These are phyloP conservation scores for Eristalis pertinax DNA, from an alignment of 2,888 invertebrate genomes.

Conservation along the genomic window DNA sequence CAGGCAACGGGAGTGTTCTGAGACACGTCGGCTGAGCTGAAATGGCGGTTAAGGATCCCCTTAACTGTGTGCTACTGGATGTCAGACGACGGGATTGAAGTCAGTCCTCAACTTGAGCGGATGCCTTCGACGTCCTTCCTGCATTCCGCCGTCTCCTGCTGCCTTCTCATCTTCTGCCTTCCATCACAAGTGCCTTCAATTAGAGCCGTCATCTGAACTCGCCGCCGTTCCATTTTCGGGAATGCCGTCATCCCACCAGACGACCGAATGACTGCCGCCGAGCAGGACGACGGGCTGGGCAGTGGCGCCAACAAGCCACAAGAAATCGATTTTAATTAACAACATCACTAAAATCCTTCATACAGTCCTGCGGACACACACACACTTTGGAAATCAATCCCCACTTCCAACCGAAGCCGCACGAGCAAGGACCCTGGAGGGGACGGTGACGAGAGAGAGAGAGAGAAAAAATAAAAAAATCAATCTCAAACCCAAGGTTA, in stretches of 20 bases:
- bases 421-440: neutral
- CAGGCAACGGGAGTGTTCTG: too few relatives aligned
- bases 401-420: neutral
- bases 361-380: neutral
- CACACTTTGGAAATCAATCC: constrained; percentile 5
- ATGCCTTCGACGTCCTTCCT: too few relatives aligned
- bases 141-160: too few relatives aligned
- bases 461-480: constrained; percentile 12
- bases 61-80: too few relatives aligned
- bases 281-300: neutral
- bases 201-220: neutral
- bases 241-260: neutral
- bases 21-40: too few relatives aligned
- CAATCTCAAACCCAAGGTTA: constrained; percentile 60
- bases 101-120: too few relatives aligned
- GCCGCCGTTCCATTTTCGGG: neutral
- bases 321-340: constrained; percentile 59
- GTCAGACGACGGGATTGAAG: too few relatives aligned
- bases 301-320: constrained; percentile 35
- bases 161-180: neutral
- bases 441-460: neutral
- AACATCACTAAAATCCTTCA: constrained; percentile 28
- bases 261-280: neutral
- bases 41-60: too few relatives aligned
- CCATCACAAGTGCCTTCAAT: too few relatives aligned